Conservation (phyloP, 2,113 vertebrate species). For the Epinephelus cyanopodus region DNA sequence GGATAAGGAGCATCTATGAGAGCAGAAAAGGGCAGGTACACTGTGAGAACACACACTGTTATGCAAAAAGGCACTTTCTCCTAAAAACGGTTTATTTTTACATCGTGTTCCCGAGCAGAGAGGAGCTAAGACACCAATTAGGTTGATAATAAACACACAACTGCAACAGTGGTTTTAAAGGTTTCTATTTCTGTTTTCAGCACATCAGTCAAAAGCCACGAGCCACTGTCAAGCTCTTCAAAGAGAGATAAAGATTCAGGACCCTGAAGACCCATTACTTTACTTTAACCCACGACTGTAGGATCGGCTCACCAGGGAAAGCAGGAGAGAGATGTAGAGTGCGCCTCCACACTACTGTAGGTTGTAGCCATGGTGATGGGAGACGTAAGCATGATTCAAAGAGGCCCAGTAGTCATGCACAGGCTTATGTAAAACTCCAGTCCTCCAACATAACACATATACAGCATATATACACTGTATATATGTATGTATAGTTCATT, state of each 20-base stretch:
- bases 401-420: constrained; percentile 71
- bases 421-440: constrained; percentile 79
- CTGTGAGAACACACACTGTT: neutral
- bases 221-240: constrained; percentile 8
- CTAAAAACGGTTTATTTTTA: neutral
- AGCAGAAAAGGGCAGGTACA: constrained; percentile 34
- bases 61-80: neutral
- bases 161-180: constrained; percentile 1
- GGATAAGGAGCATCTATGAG: constrained; percentile 85
- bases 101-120: constrained; percentile 8
- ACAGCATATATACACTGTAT: neutral
- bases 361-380: constrained; percentile 82
- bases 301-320: constrained; percentile 64
- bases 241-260: constrained; percentile 46
- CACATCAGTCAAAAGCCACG: constrained; percentile 36
- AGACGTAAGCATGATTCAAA: constrained; percentile 79
- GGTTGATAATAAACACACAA: constrained; percentile 8
- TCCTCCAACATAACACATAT: constrained; percentile 39
- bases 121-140: constrained; percentile 9
- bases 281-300: constrained; percentile 71
- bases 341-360: constrained; percentile 79
- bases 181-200: neutral
- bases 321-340: constrained; percentile 60
- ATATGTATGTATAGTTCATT: constrained; percentile 15
- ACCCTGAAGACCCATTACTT: constrained; percentile 63